These are phyloP conservation scores for Listrodromus nycthemerus DNA, from an alignment of 2,888 invertebrate species.

Conservation along the genomic window DNA sequence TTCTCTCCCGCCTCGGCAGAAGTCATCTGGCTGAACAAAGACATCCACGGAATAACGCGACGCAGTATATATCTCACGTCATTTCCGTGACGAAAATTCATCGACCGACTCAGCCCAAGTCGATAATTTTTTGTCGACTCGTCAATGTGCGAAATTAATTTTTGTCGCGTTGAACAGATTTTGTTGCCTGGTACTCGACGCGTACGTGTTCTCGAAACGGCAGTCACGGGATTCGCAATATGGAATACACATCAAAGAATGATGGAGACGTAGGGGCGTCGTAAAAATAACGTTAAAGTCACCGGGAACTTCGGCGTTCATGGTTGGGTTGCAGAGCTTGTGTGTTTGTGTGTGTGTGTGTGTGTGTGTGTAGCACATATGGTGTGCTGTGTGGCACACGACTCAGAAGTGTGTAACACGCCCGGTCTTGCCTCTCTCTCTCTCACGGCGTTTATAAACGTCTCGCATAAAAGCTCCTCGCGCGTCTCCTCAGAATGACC, in stretches of 20 bases:
- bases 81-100: slow-evolving; percentile 54
- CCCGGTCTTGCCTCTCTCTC: slow-evolving; percentile 60
- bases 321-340: slow-evolving; percentile 57
- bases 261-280: slow-evolving; percentile 66
- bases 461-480: slow-evolving; percentile 75
- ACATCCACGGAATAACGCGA: slow-evolving; percentile 58
- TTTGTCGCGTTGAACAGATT: slow-evolving; percentile 42
- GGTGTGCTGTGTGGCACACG: slow-evolving; percentile 61
- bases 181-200: slow-evolving; percentile 27
- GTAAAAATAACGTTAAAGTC: slow-evolving; percentile 69
- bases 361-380: not conserved
- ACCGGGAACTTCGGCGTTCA: slow-evolving; percentile 59
- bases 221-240: slow-evolving; percentile 56
- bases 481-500: slow-evolving; percentile 69
- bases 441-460: slow-evolving; percentile 68
- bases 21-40: slow-evolving; percentile 64
- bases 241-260: slow-evolving; percentile 62
- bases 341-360: slow-evolving; percentile 26
- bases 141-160: not conserved
- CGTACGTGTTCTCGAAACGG: slow-evolving; percentile 29
- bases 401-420: slow-evolving; percentile 61
- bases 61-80: slow-evolving; percentile 37
- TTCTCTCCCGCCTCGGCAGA: slow-evolving; percentile 38
- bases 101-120: slow-evolving; percentile 53
- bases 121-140: slow-evolving; percentile 25